phyloP scores from a whole-genome alignment of 2,888 invertebrate genomes.

The Cryptocheilus praepositus region DNA sequence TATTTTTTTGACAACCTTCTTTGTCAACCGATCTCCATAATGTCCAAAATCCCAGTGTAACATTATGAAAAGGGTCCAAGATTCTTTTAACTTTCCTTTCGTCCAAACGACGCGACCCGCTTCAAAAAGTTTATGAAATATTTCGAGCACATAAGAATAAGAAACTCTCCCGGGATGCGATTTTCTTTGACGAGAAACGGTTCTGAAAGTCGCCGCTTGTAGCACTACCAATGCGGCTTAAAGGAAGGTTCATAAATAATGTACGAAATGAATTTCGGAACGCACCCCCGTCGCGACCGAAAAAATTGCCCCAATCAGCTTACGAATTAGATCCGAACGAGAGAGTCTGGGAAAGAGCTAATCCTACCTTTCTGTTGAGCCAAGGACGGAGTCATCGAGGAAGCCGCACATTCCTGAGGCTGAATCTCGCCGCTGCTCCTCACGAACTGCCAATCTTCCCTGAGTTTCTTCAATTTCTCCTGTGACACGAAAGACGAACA shows the following conservation, averaged over 20 bases:
- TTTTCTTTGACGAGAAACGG: conserved; percentile 15
- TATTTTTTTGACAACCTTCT: no score
- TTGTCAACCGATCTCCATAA: no score
- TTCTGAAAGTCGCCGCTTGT: not conserved
- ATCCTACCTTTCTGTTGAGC: conserved; percentile 56
- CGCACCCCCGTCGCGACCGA: no score
- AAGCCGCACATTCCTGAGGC: conserved; percentile 39
- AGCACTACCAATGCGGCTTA: not conserved
- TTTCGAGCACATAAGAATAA: conserved; percentile 25
- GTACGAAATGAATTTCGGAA: no score
- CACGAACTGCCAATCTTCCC: conserved; percentile 77
- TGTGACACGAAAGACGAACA: conserved; percentile 41
- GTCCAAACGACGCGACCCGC: not conserved
- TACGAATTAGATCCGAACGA: no score
- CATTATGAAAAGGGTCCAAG: no score
- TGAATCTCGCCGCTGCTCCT: conserved; percentile 68
- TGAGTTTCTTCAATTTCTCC: conserved; percentile 77
- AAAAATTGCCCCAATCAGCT: conserved; percentile 4
- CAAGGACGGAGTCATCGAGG: conserved; percentile 26
- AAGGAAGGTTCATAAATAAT: no score
- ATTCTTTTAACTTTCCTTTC: no score
- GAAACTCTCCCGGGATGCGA: conserved; percentile 28
- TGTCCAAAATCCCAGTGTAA: no score
- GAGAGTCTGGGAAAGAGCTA: not conserved
- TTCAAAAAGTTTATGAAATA: conserved; percentile 40